phyloP scores from a whole-genome alignment of 2,113 vertebrate species.

The Halcyon malimbica region DNA sequence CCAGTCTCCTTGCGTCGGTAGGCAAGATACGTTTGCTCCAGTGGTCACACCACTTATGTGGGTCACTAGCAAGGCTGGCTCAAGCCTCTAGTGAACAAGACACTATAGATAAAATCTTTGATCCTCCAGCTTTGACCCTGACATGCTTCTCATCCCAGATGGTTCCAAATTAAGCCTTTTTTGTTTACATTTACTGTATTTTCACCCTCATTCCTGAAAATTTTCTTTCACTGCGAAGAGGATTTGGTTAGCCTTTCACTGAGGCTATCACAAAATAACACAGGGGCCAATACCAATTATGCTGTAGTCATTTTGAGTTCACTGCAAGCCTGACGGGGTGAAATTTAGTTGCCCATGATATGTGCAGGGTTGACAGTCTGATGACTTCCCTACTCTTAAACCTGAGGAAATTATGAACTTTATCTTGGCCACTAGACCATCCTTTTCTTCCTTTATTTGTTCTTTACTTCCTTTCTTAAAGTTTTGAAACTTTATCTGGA shows the following conservation, averaged over 20 bases:
- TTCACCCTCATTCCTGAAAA: neutral
- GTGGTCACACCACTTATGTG: accelerated
- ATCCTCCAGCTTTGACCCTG: neutral
- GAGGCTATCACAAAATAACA: neutral
- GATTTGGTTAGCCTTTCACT: neutral
- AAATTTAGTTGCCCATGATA: neutral
- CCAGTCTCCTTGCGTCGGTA: accelerated
- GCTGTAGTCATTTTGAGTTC: neutral
- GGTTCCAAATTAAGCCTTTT: neutral
- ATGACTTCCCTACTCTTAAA: neutral
- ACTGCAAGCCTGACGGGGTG: neutral
- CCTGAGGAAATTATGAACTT: conserved; percentile 1
- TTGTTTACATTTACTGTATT: neutral
- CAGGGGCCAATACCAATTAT: accelerated
- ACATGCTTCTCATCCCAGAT: accelerated
- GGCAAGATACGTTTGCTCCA: neutral
- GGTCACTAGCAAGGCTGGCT: neutral
- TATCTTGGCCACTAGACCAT: neutral
- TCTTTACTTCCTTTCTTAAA: conserved; percentile 24
- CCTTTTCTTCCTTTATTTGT: conserved; percentile 21
- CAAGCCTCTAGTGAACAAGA: neutral
- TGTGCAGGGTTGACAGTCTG: neutral
- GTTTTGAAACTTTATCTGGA: conserved; percentile 52
- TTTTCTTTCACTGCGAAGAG: neutral
- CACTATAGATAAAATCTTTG: neutral